Conservation (phyloP, 2,113 vertebrate species). For the Sylvia atricapilla region DNA sequence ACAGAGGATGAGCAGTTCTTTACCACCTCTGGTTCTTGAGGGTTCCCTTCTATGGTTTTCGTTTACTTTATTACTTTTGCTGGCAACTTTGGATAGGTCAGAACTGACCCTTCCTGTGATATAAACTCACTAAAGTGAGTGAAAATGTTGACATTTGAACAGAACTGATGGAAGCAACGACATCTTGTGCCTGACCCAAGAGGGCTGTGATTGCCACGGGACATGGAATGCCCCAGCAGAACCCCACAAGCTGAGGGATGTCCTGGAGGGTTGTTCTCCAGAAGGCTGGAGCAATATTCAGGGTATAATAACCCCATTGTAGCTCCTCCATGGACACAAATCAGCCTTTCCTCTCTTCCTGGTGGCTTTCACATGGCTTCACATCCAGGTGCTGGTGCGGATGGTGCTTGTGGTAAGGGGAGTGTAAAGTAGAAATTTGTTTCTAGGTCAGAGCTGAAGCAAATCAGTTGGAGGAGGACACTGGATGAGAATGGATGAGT, state of each 20-base stretch:
- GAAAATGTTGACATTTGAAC: not conserved
- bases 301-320: fast-evolving
- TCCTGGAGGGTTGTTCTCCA: not conserved
- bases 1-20: not conserved
- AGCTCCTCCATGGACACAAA: not conserved
- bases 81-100: not conserved
- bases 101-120: not conserved
- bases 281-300: not conserved
- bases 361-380: not conserved
- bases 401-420: not conserved
- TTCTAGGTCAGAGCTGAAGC: not conserved
- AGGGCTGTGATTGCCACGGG: not conserved
- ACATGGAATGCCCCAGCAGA: not conserved
- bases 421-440: not conserved
- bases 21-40: not conserved
- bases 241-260: not conserved
- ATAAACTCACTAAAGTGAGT: not conserved
- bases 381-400: not conserved
- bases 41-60: fast-evolving
- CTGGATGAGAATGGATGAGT: not conserved
- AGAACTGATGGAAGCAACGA: not conserved
- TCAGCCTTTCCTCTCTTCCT: not conserved
- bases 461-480: not conserved
- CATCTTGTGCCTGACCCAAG: not conserved
- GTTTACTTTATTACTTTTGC: fast-evolving